Base-by-base conservation (phyloP, 2,113 vertebrate species). In the Halcyon senegalensis region DNA sequence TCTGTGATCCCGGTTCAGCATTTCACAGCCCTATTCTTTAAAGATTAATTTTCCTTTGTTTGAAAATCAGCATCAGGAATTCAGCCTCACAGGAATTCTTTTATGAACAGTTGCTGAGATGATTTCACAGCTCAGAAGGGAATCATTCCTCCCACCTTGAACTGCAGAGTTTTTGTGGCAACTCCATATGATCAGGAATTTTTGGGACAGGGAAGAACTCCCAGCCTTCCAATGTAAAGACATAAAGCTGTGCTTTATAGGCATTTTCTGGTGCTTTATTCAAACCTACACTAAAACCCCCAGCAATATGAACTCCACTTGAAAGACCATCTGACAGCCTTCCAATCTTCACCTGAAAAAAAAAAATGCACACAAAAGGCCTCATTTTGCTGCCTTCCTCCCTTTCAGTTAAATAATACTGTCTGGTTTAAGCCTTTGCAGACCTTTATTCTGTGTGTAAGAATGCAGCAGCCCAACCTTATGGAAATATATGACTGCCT, bases 41-140 rank as follows among this genome's bases (percentile, higher is more conserved):
- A 90, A 94, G 70, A 95, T 92, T 87, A 63, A 37, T 93, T 93
- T 96, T 76, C 55, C 74, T 87, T 93, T 59, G 59, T 84, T 93
- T 89, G 74, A 95, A 87, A 94, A 94, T 60, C 59, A 93, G 70
- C 67, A 69, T 63, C 70, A 89, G 67, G 84, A 96, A 77, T 93
- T 93, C 70, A 95, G 89, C 33, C 77, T 66, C 37, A 67, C 27
- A 69, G 43, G 44, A 84, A 41, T 48, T 92, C 53, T 91, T 93
- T 95, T 85, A 76, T 35, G 43, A 95, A 79, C 44, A 89, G 69
- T 73, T 3, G 0, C 77, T 85, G 55, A 83, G 74, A 33, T 28
- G 1, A 76, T 73, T 93, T 81, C 72, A 87, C 89, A 85, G 66
- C 28, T 89, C 66, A 66, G 44, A 91, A 93, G 68, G 77, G 53